phyloP scores from a whole-genome alignment of 2,888 invertebrate genomes.

The Julus scandinavius region DNA sequence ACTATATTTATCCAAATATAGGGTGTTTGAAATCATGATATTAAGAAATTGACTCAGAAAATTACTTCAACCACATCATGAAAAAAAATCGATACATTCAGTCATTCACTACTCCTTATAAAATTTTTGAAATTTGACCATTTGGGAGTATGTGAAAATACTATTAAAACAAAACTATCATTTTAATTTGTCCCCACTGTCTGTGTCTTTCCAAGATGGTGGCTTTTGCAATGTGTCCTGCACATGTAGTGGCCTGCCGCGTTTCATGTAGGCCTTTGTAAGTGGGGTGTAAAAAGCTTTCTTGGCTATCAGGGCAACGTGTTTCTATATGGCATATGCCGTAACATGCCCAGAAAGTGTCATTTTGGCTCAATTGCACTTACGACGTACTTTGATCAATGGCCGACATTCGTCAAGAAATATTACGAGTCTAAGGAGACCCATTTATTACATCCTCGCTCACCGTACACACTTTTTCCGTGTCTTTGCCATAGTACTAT shows the following conservation, averaged over 20 bases:
- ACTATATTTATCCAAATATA: too few relatives aligned
- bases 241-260: neutral
- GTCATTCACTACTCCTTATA: too few relatives aligned
- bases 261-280: neutral
- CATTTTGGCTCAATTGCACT: conserved; percentile 26
- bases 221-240: too few relatives aligned
- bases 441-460: conserved; percentile 5
- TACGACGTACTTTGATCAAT: conserved; percentile 30
- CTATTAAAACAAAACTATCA: too few relatives aligned
- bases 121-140: too few relatives aligned
- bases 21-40: too few relatives aligned
- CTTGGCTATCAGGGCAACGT: neutral
- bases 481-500: neutral
- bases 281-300: neutral
- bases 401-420: conserved; percentile 33
- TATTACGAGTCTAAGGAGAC: conserved; percentile 33
- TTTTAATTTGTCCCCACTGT: too few relatives aligned
- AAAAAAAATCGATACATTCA: too few relatives aligned
- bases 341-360: conserved; percentile 10
- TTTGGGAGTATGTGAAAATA: too few relatives aligned
- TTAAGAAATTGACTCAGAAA: too few relatives aligned
- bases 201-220: too few relatives aligned
- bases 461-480: neutral
- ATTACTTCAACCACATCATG: too few relatives aligned
- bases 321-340: conserved; percentile 3